phyloP scores from a whole-genome alignment of 92 coral and sea anemone species.

The Epizoanthus stellaris region DNA sequence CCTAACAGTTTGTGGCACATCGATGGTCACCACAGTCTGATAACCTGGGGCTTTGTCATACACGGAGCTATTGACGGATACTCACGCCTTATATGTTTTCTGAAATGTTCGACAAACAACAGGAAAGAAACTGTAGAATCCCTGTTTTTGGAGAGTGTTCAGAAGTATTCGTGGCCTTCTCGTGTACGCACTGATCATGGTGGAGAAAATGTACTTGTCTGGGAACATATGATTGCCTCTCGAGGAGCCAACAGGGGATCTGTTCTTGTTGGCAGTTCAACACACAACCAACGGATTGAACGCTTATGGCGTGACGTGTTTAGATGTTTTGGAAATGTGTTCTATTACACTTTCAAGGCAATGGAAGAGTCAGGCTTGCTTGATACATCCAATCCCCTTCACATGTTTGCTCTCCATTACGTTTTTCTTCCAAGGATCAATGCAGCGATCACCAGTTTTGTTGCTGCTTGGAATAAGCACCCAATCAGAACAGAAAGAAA shows the following conservation, averaged over 20 bases:
- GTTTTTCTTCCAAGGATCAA: slow-evolving; percentile 65
- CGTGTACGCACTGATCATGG: slow-evolving; percentile 66
- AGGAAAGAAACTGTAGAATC: slow-evolving; percentile 58
- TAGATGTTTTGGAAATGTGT: slow-evolving; percentile 65
- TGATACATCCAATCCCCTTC: slow-evolving; percentile 51
- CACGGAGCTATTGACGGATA: slow-evolving; percentile 69
- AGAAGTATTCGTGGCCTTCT: slow-evolving; percentile 58
- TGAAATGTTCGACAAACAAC: slow-evolving; percentile 71
- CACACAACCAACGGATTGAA: slow-evolving; percentile 67
- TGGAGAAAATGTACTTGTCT: slow-evolving; percentile 63
- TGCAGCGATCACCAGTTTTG: slow-evolving; percentile 61
- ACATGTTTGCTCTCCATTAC: slow-evolving; percentile 63
- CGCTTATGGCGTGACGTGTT: slow-evolving; percentile 75
- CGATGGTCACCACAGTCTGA: slow-evolving; percentile 72
- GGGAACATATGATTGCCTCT: slow-evolving; percentile 53
- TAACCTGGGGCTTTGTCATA: slow-evolving; percentile 69
- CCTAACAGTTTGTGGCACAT: slow-evolving; percentile 78
- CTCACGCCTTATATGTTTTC: slow-evolving; percentile 52
- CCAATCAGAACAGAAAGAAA: slow-evolving; percentile 75
- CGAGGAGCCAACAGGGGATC: slow-evolving; percentile 63
- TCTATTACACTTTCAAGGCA: slow-evolving; percentile 64
- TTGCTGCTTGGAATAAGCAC: slow-evolving; percentile 74
- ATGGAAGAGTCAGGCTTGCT: slow-evolving; percentile 67
- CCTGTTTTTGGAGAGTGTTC: slow-evolving; percentile 51
- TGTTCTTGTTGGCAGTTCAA: slow-evolving; percentile 57